These are phyloP conservation scores for Polyodon spathula DNA, from an alignment of 2,113 vertebrate species.

Conservation along the genomic window DNA sequence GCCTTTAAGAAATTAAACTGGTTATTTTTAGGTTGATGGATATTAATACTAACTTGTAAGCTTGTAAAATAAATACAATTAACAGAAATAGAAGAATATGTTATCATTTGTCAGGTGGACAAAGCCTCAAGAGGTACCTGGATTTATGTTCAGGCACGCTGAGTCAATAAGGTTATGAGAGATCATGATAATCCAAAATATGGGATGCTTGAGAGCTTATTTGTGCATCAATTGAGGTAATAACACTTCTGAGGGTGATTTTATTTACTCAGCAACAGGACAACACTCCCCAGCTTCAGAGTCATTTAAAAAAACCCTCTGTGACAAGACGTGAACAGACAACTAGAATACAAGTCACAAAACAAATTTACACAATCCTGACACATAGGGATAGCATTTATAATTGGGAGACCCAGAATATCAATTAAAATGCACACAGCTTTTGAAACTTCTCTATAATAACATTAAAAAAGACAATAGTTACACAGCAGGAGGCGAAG, in stretches of 20 bases:
- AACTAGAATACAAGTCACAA: slow-evolving; percentile 18
- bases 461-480: no score
- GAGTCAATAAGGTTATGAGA: slow-evolving; percentile 15
- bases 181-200: slow-evolving; percentile 19
- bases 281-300: no score
- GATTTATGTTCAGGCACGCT: slow-evolving; percentile 6
- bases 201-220: slow-evolving; percentile 10
- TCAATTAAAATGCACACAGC: background rate
- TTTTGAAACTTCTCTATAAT: background rate
- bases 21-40: no score
- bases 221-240: slow-evolving; percentile 5
- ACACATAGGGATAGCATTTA: slow-evolving; percentile 8
- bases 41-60: no score
- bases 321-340: slow-evolving; percentile 7
- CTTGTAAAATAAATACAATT: background rate
- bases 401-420: slow-evolving; percentile 4
- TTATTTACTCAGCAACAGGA: slow-evolving; percentile 6
- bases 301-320: no score
- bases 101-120: slow-evolving; percentile 4
- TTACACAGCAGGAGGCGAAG: no score
- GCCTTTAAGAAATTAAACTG: background rate
- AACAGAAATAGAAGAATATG: background rate
- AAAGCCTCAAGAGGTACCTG: slow-evolving; percentile 9
- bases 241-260: slow-evolving; percentile 1
- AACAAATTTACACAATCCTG: slow-evolving; percentile 12